These are phyloP conservation scores for Tapirus indicus DNA, from an alignment of 2,797 vertebrate genomes.

Conservation along the genomic window DNA sequence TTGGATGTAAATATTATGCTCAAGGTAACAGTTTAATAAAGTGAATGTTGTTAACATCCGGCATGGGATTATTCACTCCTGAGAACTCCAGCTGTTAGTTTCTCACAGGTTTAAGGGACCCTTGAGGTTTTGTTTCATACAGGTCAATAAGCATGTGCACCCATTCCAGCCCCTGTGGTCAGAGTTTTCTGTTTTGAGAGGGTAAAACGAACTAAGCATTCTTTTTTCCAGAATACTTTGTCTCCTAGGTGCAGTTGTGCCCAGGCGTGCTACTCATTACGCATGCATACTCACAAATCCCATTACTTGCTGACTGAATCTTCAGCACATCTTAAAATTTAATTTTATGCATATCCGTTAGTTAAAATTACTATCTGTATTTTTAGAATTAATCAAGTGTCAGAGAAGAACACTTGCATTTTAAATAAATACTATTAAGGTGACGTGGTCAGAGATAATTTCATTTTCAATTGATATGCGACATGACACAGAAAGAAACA, in stretches of 20 bases:
- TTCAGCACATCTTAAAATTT: background rate
- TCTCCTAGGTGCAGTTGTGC: background rate
- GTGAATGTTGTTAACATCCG: background rate
- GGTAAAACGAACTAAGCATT: background rate
- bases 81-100: background rate
- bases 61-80: background rate
- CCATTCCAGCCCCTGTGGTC: accelerated
- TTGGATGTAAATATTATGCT: background rate
- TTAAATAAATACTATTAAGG: conserved; percentile 60
- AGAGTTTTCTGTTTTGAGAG: background rate
- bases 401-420: conserved; percentile 23
- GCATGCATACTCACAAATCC: background rate
- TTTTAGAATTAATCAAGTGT: conserved; percentile 50
- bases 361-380: conserved; percentile 46
- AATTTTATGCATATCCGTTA: conserved; percentile 37
- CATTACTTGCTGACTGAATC: background rate
- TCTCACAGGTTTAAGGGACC: background rate
- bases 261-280: accelerated
- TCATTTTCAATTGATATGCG: conserved; percentile 54
- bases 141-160: background rate
- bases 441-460: conserved; percentile 60
- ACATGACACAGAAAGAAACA: conserved; percentile 54
- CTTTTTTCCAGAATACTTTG: background rate
- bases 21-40: background rate
- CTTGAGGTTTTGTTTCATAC: background rate